Evolutionary conservation across 2,888 invertebrate species (phyloP).

Genomic region (Rhingia campestris): DNA sequence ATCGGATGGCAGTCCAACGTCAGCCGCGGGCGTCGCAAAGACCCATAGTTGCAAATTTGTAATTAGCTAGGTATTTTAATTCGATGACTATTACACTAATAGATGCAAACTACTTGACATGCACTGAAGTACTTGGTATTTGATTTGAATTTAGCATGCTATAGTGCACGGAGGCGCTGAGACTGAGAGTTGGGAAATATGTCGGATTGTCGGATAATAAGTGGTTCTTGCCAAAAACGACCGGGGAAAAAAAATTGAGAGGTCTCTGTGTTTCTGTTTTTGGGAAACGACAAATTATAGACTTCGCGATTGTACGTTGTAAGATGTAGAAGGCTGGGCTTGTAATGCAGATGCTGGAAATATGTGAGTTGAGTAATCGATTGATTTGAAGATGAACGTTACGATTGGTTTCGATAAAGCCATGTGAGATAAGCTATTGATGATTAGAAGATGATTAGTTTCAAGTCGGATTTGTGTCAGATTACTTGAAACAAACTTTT

Average conservation of each 20-base stretch:
- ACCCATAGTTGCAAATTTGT: conserved; percentile 63
- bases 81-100: conserved; percentile 73
- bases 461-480: background rate
- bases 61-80: conserved; percentile 72
- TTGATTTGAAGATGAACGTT: background rate
- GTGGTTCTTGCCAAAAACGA: conserved; percentile 55
- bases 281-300: conserved; percentile 37
- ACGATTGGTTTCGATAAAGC: no score
- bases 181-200: conserved; percentile 47
- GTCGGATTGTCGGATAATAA: conserved; percentile 34
- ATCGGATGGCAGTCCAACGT: conserved; percentile 20
- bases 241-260: conserved; percentile 10
- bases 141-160: conserved; percentile 58
- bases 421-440: background rate
- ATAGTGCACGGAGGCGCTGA: conserved; percentile 4
- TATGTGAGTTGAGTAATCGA: background rate
- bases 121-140: conserved; percentile 59
- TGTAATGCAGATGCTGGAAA: background rate
- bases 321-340: background rate
- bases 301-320: background rate
- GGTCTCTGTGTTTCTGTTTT: conserved; percentile 5
- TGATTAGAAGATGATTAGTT: background rate
- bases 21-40: conserved; percentile 51
- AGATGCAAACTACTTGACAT: conserved; percentile 69
- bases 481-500: no score